These are phyloP conservation scores for Trachelipus rathkii DNA, from an alignment of 1,140 invertebrate genomes.

Conservation along the genomic window DNA sequence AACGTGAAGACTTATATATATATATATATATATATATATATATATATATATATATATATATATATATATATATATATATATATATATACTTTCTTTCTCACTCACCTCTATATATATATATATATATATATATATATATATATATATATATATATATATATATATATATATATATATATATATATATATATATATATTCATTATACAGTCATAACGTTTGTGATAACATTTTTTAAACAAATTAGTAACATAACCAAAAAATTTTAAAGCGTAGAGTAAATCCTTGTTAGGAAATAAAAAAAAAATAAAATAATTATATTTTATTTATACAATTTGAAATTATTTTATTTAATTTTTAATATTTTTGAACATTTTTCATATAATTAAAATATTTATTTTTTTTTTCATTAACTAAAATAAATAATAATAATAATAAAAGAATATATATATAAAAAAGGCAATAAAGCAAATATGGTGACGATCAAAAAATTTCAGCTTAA, in stretches of 20 bases:
- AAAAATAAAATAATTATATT: not conserved
- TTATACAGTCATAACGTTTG: too few species aligned
- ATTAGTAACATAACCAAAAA: too few species aligned
- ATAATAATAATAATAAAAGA: too few species aligned
- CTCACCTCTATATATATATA: not conserved
- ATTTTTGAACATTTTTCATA: not conserved
- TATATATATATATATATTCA: not conserved
- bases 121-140: not conserved
- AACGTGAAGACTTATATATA: too few species aligned
- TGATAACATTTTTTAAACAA: too few species aligned
- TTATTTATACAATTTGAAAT: not conserved
- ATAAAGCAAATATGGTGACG: too few species aligned
- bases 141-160: not conserved
- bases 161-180: not conserved
- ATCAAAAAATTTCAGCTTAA: too few species aligned
- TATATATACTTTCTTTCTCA: too few species aligned
- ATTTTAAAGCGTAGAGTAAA: too few species aligned
- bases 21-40: not conserved
- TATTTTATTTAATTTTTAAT: not conserved
- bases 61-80: not conserved
- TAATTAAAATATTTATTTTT: constrained; percentile 1
- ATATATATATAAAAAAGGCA: too few species aligned
- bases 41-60: not conserved
- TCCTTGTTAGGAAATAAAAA: too few species aligned
- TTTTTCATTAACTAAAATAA: too few species aligned